Base-by-base conservation (phyloP, 1,140 invertebrate genomes). In the Hydropsyche tenuis region DNA sequence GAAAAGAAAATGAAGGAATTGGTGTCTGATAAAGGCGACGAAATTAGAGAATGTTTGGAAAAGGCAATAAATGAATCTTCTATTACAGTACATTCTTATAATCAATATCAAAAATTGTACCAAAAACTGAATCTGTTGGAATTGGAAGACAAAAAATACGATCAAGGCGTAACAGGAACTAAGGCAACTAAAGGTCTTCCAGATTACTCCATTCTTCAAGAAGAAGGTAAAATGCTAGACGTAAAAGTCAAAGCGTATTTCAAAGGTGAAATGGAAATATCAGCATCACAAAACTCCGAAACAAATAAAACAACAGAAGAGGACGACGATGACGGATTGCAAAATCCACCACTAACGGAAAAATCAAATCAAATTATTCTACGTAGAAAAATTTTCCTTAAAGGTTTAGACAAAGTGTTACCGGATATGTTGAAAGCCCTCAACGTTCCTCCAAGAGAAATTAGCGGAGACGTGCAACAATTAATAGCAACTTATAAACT, bases 401-500 rank as follows among this genome's bases (percentile, higher is more conserved):
- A 84, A 75, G 83, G 86, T 76, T 79, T 89, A 18, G 86, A 86
- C 77, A 88, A 86, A 83, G 83, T 84, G 0, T 78, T 85, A 48
- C 82, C 84, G 23, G 85, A 86, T 72, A 74, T 86, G 27, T 74
- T 84, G 3, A 76, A 79, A 43, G 83, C 83, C 14, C 78, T 86
- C 22, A 81, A 81, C 4, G 72, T 86, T 11, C 71, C 81, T 4
- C 79, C 79, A 18, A 74, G 82, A 42, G 78, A 81, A 16, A 80
- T 85, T 16, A 82, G 79, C 77, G 78, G 81, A 0, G 87, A 88
- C 76, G 75, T 89, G 0, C 79, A 84, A 14, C 73, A 84, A 18
- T 79, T 90, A 43, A 84, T 89, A 4, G 85, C 85, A 75, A 89
- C 87, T 30, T 89, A 89, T 75, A 85, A 83, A 74, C 81, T 90